Percentiles rank a stretch among this genome's conserved stretches.
Evolutionary conservation across 2,888 invertebrate genomes (phyloP).

Genomic region (Horisme vitalbata): DNA sequence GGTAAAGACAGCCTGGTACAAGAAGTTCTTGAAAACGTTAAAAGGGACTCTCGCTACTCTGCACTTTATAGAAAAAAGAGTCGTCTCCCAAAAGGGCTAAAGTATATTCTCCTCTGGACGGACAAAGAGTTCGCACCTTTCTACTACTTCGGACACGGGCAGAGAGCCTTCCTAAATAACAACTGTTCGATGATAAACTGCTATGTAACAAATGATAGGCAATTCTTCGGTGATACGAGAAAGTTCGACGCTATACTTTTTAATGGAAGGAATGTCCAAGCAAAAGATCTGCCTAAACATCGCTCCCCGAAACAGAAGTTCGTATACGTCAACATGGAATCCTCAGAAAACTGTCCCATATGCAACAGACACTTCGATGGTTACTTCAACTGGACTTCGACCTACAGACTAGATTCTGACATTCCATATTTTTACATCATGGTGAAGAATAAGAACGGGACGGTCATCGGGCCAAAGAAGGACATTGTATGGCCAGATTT

Average conservation of each 20-base stretch:
- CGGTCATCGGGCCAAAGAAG: conserved; percentile 58
- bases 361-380: conserved; percentile 55
- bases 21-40: conserved; percentile 59
- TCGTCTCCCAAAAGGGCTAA: conserved; percentile 51
- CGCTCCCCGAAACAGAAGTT: conserved; percentile 63
- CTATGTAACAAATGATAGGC: conserved; percentile 55
- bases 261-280: conserved; percentile 56
- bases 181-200: conserved; percentile 64
- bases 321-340: conserved; percentile 69
- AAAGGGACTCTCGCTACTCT: conserved; percentile 55
- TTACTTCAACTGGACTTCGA: conserved; percentile 73
- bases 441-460: conserved; percentile 49
- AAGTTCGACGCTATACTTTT: conserved; percentile 66
- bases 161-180: conserved; percentile 56
- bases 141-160: conserved; percentile 53
- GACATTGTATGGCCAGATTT: conserved; percentile 49
- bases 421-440: conserved; percentile 60
- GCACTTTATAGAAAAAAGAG: conserved; percentile 57
- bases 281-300: conserved; percentile 43
- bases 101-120: conserved; percentile 68
- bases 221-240: conserved; percentile 50
- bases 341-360: conserved; percentile 62
- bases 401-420: conserved; percentile 69
- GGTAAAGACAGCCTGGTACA: conserved; percentile 45
- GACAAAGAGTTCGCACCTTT: conserved; percentile 53